Percentiles rank a stretch among this genome's conserved stretches.
These are phyloP conservation scores for Aramus guarauna DNA, from an alignment of 2,113 vertebrate species.

Conservation along the genomic window DNA sequence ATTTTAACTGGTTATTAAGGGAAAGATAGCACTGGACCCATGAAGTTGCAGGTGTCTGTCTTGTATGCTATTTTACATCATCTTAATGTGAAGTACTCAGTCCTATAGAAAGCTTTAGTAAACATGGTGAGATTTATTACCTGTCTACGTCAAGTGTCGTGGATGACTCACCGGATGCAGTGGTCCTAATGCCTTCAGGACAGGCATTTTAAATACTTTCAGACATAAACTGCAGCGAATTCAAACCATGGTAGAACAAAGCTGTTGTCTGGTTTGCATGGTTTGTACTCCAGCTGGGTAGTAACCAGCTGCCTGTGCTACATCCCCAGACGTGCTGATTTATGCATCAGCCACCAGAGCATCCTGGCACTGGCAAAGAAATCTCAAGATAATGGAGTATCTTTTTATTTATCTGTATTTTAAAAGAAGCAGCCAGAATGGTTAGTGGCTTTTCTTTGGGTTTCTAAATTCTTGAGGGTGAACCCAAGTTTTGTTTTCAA, in stretches of 20 bases:
- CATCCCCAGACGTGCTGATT: not conserved
- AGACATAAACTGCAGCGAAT: not conserved
- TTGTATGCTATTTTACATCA: not conserved
- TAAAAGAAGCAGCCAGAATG: not conserved
- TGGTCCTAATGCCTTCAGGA: not conserved
- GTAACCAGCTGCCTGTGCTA: not conserved
- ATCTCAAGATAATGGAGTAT: fast-evolving
- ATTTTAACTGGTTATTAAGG: not conserved
- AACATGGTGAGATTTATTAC: not conserved
- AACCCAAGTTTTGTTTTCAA: not conserved
- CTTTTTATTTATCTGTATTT: not conserved
- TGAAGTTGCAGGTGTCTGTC: not conserved
- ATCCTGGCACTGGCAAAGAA: not conserved
- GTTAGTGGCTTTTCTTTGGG: not conserved
- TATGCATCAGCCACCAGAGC: not conserved
- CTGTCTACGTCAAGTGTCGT: not conserved
- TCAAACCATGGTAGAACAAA: not conserved
- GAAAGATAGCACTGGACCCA: not conserved
- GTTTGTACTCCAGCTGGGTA: not conserved
- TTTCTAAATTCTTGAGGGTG: not conserved
- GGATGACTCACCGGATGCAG: not conserved
- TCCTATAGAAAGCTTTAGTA: not conserved
- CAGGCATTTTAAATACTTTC: not conserved
- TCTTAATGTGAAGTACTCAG: not conserved
- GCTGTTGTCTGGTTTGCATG: not conserved